Conservation (phyloP, 2,113 vertebrate species). For the Rutilus rutilus region DNA sequence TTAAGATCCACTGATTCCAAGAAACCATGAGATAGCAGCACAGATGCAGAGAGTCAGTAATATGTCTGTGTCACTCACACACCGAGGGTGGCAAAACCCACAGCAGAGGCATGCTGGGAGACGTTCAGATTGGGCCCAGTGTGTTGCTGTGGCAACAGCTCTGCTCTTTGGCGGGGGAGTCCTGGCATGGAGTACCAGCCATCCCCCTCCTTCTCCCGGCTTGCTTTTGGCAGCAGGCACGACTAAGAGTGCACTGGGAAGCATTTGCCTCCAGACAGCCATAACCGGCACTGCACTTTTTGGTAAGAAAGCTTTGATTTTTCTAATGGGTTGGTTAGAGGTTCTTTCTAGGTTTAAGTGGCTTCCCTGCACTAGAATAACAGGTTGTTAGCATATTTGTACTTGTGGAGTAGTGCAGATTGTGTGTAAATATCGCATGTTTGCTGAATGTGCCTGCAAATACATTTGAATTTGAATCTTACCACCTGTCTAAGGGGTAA, state of each 20-base stretch:
- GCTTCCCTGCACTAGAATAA: background rate
- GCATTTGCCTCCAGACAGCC: conserved; percentile 34
- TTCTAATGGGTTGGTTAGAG: conserved; percentile 25
- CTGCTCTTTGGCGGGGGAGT: conserved; percentile 62
- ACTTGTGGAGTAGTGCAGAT: background rate
- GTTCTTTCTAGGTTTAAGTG: conserved; percentile 9
- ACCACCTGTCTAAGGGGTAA: background rate
- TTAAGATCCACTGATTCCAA: background rate
- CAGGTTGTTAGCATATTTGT: background rate
- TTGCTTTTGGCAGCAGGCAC: conserved; percentile 43
- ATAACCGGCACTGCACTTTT: conserved; percentile 44
- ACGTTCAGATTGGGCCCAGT: conserved; percentile 55
- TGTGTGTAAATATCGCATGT: conserved; percentile 1
- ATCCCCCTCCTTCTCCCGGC: conserved; percentile 54
- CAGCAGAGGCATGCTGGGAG: conserved; percentile 44
- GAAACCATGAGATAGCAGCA: background rate
- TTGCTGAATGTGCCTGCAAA: conserved; percentile 1
- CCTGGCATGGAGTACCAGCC: conserved; percentile 63
- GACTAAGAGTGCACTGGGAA: conserved; percentile 30
- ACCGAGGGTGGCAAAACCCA: conserved; percentile 36
- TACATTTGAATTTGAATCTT: background rate
- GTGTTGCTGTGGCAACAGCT: conserved; percentile 74
- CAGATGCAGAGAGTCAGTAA: conserved; percentile 32
- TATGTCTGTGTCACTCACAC: conserved; percentile 11
- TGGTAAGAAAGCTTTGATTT: conserved; percentile 39